phyloP scores from a whole-genome alignment of 1,140 invertebrate species.

The Camponotus vicinus region DNA sequence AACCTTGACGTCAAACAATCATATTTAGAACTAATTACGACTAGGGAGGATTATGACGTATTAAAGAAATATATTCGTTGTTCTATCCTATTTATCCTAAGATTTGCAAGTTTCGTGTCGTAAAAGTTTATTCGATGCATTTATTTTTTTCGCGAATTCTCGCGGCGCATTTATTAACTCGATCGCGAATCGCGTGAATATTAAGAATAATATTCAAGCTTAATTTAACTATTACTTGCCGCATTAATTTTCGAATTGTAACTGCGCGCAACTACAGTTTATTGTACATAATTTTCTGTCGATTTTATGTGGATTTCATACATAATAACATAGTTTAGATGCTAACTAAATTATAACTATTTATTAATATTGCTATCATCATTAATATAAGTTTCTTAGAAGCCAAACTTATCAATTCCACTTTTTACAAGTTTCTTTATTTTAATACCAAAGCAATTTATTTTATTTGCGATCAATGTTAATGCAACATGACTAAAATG shows the following conservation, averaged over 20 bases:
- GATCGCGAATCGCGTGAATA: not conserved
- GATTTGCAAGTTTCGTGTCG: not conserved
- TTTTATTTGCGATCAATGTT: not conserved
- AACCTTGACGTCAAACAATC: not conserved
- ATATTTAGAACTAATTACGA: slow-evolving; percentile 8
- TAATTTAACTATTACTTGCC: slow-evolving; percentile 1
- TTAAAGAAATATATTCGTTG: not conserved
- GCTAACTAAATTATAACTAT: not conserved
- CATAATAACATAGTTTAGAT: not conserved
- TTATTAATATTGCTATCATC: not conserved
- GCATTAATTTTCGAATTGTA: not conserved
- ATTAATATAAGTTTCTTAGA: not conserved
- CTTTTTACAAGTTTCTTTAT: no score
- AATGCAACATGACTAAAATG: not conserved
- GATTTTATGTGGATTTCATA: not conserved
- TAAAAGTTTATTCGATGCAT: not conserved
- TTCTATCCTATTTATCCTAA: not conserved
- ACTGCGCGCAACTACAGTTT: not conserved
- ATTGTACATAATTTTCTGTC: slow-evolving; percentile 30
- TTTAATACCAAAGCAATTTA: no score
- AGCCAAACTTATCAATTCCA: no score
- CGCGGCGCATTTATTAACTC: not conserved
- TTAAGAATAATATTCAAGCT: not conserved
- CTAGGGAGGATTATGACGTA: no score
- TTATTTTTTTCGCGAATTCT: not conserved